A percentile compares a stretch with the other conserved stretches of the same genome.
Evolutionary conservation across 2,113 vertebrate genomes (phyloP).

Genomic region (Sterrhoptilus dennistouni): DNA sequence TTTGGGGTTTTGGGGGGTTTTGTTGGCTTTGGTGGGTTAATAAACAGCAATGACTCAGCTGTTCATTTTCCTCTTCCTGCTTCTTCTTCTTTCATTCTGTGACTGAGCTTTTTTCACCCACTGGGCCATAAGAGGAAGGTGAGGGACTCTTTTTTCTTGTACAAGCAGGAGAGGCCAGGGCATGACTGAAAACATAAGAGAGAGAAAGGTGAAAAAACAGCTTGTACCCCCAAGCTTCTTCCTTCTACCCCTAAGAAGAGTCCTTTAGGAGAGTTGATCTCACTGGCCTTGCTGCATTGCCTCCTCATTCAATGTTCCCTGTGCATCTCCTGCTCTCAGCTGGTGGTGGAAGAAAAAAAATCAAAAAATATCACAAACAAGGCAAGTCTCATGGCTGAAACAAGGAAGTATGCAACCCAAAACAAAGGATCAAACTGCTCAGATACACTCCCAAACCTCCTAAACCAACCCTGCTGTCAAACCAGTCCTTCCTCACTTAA

Average conservation of each 20-base stretch:
- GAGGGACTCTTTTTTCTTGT: neutral
- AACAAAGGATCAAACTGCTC: neutral
- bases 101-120: neutral
- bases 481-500: neutral
- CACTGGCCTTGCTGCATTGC: neutral
- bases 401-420: neutral
- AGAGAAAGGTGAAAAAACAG: neutral
- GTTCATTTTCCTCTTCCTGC: conserved; percentile 17
- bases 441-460: neutral
- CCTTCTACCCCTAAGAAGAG: neutral
- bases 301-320: fast-evolving
- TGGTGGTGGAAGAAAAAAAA: neutral
- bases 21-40: too few species aligned
- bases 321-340: neutral
- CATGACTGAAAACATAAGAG: neutral
- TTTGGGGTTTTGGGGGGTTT: neutral
- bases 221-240: neutral
- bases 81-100: neutral
- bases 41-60: neutral
- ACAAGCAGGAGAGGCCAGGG: neutral
- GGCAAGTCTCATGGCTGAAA: neutral
- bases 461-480: neutral
- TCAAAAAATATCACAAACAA: neutral
- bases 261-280: neutral
- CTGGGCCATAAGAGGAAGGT: neutral